Evolutionary conservation across 1,140 invertebrate species (phyloP), one percentile per base, ranked within the genome.

Genomic region (Melanaphis sacchari): DNA sequence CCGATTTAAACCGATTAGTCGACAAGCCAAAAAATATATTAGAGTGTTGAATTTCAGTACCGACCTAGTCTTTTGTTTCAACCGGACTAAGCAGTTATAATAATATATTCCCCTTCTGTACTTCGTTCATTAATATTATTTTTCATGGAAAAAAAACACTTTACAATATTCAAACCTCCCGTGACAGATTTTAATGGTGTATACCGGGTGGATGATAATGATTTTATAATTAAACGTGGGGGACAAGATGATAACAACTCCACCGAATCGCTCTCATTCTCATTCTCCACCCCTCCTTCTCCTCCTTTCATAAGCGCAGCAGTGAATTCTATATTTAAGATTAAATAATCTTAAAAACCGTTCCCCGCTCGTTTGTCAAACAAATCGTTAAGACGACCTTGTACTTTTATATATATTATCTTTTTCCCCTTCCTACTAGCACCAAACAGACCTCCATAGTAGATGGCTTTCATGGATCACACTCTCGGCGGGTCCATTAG

Each of bases 161-260:
- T 81, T 85, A 93, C 81, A 85, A 93, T 93, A 93, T 93, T 93
- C 91, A 93, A 93, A 93, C 91, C 40, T 93, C 91, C 91, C 81
- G 91, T 93, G 91, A 93, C 81, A 93, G 81, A 93, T 93, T 93
- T 85, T 93, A 93, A 93, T 93, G 91, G 81, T 38, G 90, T 91
- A 92, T n/a, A 66, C 54, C 66, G 91, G 81, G 41, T 43, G 90
- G 81, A 93, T 41, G 91, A 85, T 93, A 93, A 93, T 93, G 91
- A 93, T 93, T 93, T 93, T 93, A 85, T 93, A 93, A 93, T 93
- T 93, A 93, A 93, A 93, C 81, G 81, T 85, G n/a, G 46, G 66
- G 66, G 90, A 82, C 90, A 49, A 21, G 46, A 31, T 22, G 91
- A 93, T 93, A 93, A 93, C 91, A 81, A 92, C 91, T 92, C 43